These are phyloP conservation scores for Andricus quercusramuli DNA, from an alignment of 2,888 invertebrate species.

Conservation along the genomic window DNA sequence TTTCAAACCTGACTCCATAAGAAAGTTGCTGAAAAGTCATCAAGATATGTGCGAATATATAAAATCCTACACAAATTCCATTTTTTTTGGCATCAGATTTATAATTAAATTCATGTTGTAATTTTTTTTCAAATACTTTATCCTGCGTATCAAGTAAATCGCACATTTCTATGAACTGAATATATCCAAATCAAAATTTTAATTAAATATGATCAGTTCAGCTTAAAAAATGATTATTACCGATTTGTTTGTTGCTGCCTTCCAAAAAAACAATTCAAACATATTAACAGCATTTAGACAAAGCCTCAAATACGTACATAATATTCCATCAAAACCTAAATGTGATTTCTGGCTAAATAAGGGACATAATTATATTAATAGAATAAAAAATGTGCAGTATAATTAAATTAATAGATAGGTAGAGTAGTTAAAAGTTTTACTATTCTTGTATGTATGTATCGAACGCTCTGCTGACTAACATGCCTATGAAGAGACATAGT, in stretches of 20 bases:
- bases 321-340: background rate
- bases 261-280: constrained; percentile 2
- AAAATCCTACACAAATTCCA: background rate
- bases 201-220: background rate
- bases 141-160: background rate
- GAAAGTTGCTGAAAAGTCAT: background rate
- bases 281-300: background rate
- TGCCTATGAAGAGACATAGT: background rate
- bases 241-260: background rate
- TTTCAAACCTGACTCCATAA: background rate
- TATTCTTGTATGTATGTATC: background rate
- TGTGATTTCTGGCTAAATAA: background rate
- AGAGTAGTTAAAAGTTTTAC: background rate
- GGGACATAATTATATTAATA: background rate
- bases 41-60: background rate
- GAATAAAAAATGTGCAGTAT: background rate
- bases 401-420: background rate
- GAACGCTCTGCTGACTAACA: background rate
- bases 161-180: background rate
- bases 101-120: background rate
- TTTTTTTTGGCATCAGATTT: background rate
- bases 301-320: background rate
- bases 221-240: background rate
- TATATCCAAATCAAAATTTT: background rate
- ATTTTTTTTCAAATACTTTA: background rate